Conservation (phyloP, 1,140 invertebrate genomes). For the Leptinotarsa texana region DNA sequence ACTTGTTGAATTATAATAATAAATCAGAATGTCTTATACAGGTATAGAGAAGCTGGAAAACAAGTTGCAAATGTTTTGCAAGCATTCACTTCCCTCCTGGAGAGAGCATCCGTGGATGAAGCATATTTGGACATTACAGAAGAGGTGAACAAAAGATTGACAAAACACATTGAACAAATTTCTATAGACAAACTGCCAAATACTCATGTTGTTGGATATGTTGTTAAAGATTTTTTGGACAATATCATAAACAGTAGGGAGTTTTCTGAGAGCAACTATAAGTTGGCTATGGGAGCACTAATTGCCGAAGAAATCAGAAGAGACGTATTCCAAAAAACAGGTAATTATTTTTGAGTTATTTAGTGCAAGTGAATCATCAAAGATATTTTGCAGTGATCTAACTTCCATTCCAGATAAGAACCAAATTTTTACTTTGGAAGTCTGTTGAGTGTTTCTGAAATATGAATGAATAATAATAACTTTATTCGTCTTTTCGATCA, state of each 20-base stretch:
- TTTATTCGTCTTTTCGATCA: too few relatives aligned
- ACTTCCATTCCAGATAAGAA: too few relatives aligned
- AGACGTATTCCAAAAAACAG: conserved; percentile 78
- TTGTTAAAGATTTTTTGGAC: conserved; percentile 62
- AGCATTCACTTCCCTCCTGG: conserved; percentile 73
- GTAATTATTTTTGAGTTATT: conserved; percentile 45
- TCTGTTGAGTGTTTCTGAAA: neutral
- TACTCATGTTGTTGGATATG: conserved; percentile 71
- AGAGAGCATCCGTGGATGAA: conserved; percentile 95
- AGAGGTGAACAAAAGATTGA: conserved; percentile 66
- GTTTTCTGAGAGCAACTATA: conserved; percentile 58
- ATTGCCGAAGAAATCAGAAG: conserved; percentile 81
- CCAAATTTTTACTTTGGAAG: too few relatives aligned
- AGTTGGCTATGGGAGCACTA: conserved; percentile 74
- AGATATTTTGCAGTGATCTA: too few relatives aligned
- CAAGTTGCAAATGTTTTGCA: conserved; percentile 88
- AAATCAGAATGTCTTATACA: conserved; percentile 48
- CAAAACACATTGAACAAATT: conserved; percentile 40
- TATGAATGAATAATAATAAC: neutral
- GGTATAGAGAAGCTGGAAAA: conserved; percentile 88
- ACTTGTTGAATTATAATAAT: neutral
- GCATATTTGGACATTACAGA: conserved; percentile 93
- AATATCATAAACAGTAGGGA: conserved; percentile 54
- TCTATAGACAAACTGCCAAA: conserved; percentile 58
- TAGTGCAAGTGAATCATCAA: too few relatives aligned